A percentile compares a stretch with the other conserved stretches of the same genome.
Evolutionary conservation across 2,797 vertebrate genomes (phyloP).

Genomic region (Capromys pilorides): DNA sequence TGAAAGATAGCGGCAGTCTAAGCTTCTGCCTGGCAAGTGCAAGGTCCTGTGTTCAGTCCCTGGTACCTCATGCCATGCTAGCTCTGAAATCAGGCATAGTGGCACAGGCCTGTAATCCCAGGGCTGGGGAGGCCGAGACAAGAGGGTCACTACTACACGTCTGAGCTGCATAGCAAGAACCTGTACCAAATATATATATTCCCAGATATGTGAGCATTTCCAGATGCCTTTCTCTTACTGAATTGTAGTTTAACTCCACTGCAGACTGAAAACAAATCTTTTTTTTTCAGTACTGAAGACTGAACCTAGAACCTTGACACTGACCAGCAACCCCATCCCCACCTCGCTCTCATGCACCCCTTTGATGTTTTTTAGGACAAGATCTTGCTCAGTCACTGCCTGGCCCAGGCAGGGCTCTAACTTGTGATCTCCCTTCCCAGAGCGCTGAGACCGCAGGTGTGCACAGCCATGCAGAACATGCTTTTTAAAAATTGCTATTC

Average conservation of each 20-base stretch:
- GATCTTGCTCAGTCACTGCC: background rate
- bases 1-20: too few relatives aligned
- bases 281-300: background rate
- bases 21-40: too few relatives aligned
- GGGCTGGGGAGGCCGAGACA: too few relatives aligned
- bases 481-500: background rate
- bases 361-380: background rate
- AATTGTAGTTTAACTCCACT: conserved; percentile 38
- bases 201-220: too few relatives aligned
- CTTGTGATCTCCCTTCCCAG: background rate
- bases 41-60: too few relatives aligned
- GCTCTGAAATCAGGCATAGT: too few relatives aligned
- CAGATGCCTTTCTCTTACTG: background rate
- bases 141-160: too few relatives aligned
- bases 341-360: background rate
- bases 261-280: background rate
- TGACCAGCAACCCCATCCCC: background rate
- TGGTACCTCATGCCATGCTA: too few relatives aligned
- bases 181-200: too few relatives aligned
- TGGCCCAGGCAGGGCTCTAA: background rate
- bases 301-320: background rate
- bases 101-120: too few relatives aligned
- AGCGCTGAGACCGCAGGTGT: background rate
- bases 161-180: too few relatives aligned
- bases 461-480: background rate